phyloP scores from a whole-genome alignment of 2,888 invertebrate genomes.

The Thecophora atra region DNA sequence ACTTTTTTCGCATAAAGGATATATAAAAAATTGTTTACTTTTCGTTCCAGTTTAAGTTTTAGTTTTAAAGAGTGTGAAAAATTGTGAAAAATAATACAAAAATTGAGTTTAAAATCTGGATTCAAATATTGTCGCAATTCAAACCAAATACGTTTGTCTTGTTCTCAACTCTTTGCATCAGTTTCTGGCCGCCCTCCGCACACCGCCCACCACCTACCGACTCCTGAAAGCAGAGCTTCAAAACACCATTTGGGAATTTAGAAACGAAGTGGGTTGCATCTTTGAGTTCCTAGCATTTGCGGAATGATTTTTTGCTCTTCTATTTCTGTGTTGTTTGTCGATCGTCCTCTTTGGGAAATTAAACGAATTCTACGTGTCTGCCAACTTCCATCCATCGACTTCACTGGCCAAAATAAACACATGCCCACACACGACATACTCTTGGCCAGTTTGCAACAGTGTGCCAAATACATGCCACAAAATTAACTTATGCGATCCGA shows the following conservation, averaged over 20 bases:
- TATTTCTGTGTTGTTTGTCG: not conserved
- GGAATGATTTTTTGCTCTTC: not conserved
- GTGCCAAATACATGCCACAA: slow-evolving; percentile 4
- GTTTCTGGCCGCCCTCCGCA: no score
- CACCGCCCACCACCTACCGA: no score
- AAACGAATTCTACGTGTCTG: slow-evolving; percentile 4
- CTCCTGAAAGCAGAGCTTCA: no score
- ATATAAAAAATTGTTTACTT: no score
- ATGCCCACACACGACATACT: not conserved
- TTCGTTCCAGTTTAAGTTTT: no score
- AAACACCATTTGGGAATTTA: not conserved
- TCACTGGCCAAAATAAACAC: not conserved
- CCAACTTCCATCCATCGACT: not conserved
- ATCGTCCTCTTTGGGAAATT: not conserved
- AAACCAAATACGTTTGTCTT: not conserved
- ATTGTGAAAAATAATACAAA: no score
- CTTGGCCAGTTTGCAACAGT: not conserved
- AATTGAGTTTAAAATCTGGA: no score
- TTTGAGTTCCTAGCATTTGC: not conserved
- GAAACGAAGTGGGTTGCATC: not conserved
- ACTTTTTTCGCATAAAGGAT: no score
- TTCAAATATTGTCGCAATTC: not conserved
- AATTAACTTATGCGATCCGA: not conserved
- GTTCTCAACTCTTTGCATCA: not conserved
- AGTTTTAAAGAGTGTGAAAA: no score